These are phyloP conservation scores for Oryctes rhinoceros DNA, from an alignment of 1,140 invertebrate genomes.

Conservation along the genomic window DNA sequence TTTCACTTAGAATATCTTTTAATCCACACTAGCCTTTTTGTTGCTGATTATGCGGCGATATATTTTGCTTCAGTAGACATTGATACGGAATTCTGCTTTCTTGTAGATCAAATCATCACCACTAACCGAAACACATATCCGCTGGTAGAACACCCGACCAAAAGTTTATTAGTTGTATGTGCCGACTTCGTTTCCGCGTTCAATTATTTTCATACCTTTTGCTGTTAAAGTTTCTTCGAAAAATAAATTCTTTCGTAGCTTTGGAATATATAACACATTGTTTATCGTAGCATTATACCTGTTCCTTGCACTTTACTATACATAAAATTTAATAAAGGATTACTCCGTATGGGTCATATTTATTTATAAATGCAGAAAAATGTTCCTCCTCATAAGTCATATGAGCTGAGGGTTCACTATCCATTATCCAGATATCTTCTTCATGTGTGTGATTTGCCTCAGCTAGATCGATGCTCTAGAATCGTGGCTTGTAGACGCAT, in stretches of 20 bases:
- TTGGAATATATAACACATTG: conserved; percentile 41
- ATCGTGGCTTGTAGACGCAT: conserved; percentile 3
- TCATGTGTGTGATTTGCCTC: conserved; percentile 20
- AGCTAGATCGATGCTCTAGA: conserved; percentile 25
- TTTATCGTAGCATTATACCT: conserved; percentile 41
- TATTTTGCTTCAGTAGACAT: conserved; percentile 61
- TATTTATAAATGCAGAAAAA: conserved; percentile 22
- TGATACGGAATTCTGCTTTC: conserved; percentile 56
- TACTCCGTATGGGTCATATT: conserved; percentile 38
- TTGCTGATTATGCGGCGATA: conserved; percentile 52
- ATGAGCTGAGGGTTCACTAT: conserved; percentile 57
- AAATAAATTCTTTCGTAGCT: conserved; percentile 41
- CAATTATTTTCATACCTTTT: conserved; percentile 39
- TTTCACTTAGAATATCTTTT: conserved; percentile 24
- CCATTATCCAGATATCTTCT: conserved; percentile 52
- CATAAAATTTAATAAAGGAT: too few relatives aligned
- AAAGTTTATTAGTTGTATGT: conserved; percentile 18
- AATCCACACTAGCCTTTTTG: conserved; percentile 56
- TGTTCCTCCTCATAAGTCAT: conserved; percentile 45
- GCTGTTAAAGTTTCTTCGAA: conserved; percentile 30
- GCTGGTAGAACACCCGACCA: neutral
- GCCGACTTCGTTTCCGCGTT: conserved; percentile 1
- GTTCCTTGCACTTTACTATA: too few relatives aligned
- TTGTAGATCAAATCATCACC: conserved; percentile 56
- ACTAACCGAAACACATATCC: conserved; percentile 14